Conservation (phyloP, 1,140 invertebrate species). For the Drosophila asahinai region DNA sequence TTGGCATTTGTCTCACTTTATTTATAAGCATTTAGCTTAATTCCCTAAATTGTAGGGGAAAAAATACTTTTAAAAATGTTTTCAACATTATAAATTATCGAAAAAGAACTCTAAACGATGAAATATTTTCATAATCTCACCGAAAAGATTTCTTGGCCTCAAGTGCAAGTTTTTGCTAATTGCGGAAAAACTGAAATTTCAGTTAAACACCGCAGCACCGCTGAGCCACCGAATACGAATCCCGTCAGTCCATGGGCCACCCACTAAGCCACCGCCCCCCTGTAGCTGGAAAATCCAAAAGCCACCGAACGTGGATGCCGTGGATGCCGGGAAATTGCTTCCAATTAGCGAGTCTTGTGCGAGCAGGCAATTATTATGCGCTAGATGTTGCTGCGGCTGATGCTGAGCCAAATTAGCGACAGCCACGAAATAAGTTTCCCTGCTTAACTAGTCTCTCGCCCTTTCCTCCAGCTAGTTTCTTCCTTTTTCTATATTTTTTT, state of each 20-base stretch:
- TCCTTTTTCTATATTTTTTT: not conserved
- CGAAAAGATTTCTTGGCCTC: slow-evolving; percentile 5
- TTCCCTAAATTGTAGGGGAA: not conserved
- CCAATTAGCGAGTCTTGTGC: slow-evolving; percentile 50
- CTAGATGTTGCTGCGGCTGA: slow-evolving; percentile 40
- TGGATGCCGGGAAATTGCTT: slow-evolving; percentile 39
- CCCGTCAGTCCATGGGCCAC: not conserved
- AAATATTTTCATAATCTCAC: not conserved
- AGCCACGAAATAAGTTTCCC: slow-evolving; percentile 43
- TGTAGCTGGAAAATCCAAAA: not conserved
- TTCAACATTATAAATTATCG: not conserved
- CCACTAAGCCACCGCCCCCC: not conserved
- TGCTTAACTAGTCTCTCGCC: not conserved
- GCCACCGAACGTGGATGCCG: slow-evolving; percentile 25
- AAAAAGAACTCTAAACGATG: not conserved
- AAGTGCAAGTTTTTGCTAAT: slow-evolving; percentile 23
- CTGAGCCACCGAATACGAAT: not conserved
- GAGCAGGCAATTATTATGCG: slow-evolving; percentile 52
- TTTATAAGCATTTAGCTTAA: not conserved
- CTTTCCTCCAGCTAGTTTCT: not conserved
- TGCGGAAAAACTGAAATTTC: slow-evolving; percentile 36
- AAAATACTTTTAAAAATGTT: not conserved
- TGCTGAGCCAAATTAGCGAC: slow-evolving; percentile 53
- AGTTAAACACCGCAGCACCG: slow-evolving; percentile 1
- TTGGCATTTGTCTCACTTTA: not conserved